Evolutionary conservation across 2,888 invertebrate species (phyloP).

Genomic region (Papilio gigon): DNA sequence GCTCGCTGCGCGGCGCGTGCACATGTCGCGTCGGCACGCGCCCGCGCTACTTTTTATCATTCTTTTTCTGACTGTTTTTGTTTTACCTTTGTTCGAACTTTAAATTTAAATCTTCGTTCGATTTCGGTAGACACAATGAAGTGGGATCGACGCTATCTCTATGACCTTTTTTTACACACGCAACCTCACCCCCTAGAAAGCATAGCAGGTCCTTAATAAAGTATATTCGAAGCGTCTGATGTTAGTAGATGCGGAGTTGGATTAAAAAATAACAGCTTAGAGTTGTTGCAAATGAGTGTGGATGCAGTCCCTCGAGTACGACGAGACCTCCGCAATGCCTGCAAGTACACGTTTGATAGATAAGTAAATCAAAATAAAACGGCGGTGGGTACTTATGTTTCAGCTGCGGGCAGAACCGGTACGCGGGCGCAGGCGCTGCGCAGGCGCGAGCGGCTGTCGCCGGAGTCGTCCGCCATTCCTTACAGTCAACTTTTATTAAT

Average conservation of each 20-base stretch:
- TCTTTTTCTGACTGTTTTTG: constrained; percentile 74
- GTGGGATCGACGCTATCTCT: constrained; percentile 52
- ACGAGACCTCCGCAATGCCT: constrained; percentile 40
- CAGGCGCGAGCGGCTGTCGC: constrained; percentile 63
- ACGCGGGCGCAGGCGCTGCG: constrained; percentile 53
- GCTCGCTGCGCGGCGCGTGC: constrained; percentile 69
- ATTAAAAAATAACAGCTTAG: constrained; percentile 35
- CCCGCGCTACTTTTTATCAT: constrained; percentile 72
- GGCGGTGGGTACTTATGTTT: constrained; percentile 65
- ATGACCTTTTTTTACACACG: constrained; percentile 35
- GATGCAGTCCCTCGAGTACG: constrained; percentile 17
- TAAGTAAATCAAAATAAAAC: constrained; percentile 81
- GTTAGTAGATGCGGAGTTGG: constrained; percentile 33
- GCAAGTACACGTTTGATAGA: constrained; percentile 55
- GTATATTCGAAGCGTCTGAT: constrained; percentile 16
- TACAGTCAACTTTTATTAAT: constrained; percentile 81
- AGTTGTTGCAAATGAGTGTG: constrained; percentile 29
- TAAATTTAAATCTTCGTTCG: constrained; percentile 58
- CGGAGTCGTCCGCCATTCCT: constrained; percentile 73
- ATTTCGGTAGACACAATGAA: constrained; percentile 60
- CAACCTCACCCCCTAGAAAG: constrained; percentile 31
- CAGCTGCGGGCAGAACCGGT: constrained; percentile 79
- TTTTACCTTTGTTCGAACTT: constrained; percentile 75
- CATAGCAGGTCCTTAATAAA: constrained; percentile 33
- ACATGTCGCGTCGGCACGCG: constrained; percentile 81